Evolutionary conservation across 2,888 invertebrate species (phyloP).

Genomic region (Apotomis turbidana): DNA sequence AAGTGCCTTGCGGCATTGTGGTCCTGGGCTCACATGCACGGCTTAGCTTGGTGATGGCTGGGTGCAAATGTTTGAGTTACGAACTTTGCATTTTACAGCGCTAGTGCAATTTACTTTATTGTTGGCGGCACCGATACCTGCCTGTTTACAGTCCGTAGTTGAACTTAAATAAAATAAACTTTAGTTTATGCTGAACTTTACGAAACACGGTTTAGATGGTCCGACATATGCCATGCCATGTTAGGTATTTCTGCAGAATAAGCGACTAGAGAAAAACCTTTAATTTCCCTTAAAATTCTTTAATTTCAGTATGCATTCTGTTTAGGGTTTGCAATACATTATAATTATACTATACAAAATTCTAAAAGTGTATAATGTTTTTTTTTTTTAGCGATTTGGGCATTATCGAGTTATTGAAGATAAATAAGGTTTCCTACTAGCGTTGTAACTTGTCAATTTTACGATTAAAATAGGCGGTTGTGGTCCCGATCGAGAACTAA

Average conservation of each 20-base stretch:
- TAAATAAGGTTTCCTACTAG: no score
- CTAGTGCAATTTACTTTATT: constrained; percentile 40
- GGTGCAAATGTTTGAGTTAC: constrained; percentile 53
- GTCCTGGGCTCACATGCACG: constrained; percentile 37
- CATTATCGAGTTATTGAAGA: no score
- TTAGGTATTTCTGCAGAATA: no score
- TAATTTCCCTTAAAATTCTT: no score
- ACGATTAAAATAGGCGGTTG: constrained; percentile 35
- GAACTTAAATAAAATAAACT: constrained; percentile 11
- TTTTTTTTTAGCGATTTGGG: no score
- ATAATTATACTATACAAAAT: no score
- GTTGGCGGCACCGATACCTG: constrained; percentile 34
- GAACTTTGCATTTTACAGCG: constrained; percentile 47
- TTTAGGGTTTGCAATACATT: no score
- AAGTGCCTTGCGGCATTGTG: no score
- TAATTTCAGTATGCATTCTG: no score
- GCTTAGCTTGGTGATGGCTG: constrained; percentile 36
- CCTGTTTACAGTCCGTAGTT: constrained; percentile 24
- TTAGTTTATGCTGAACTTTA: not conserved
- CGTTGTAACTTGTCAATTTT: constrained; percentile 16
- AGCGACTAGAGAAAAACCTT: no score
- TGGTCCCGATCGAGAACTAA: constrained; percentile 10
- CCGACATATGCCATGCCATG: no score
- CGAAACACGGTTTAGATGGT: not conserved
- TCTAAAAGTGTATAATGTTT: no score